Conservation (phyloP, 2,113 vertebrate species). For the Trogon melanurus region DNA sequence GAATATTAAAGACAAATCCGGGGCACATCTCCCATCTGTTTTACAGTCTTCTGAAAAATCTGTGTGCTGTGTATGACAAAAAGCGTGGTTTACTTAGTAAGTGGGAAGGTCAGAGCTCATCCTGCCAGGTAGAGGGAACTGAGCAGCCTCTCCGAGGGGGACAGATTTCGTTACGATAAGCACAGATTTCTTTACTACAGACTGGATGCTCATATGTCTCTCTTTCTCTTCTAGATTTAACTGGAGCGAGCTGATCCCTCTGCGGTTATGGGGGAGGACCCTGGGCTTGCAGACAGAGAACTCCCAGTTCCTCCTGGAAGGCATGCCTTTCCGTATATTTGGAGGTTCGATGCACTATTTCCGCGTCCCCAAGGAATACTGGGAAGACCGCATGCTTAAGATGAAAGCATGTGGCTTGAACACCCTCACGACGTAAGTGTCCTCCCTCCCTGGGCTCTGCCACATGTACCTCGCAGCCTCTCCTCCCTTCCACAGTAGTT, state of each 20-base stretch:
- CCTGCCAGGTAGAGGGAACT: neutral
- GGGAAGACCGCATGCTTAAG: slow-evolving; percentile 91
- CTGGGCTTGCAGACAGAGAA: slow-evolving; percentile 77
- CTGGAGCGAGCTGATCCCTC: slow-evolving; percentile 48
- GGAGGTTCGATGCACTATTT: slow-evolving; percentile 92
- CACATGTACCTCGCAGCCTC: neutral
- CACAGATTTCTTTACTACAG: no score
- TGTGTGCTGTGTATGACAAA: fast-evolving
- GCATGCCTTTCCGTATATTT: slow-evolving; percentile 79
- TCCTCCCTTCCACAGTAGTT: neutral
- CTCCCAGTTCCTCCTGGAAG: slow-evolving; percentile 81
- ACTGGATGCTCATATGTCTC: neutral
- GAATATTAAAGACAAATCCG: neutral
- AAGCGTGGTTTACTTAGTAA: neutral
- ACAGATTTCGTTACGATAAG: neutral
- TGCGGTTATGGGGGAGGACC: slow-evolving; percentile 38
- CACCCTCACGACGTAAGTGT: slow-evolving; percentile 90
- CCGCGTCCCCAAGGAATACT: slow-evolving; percentile 87
- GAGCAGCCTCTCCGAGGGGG: neutral
- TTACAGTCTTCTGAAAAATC: neutral
- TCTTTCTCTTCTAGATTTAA: slow-evolving; percentile 54
- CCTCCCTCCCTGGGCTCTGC: neutral
- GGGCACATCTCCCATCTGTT: neutral
- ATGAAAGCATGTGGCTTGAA: slow-evolving; percentile 94
- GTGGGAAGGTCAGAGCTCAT: neutral